Evolutionary conservation across 1,140 invertebrate species (phyloP).

Genomic region (Tribolium castaneum): DNA sequence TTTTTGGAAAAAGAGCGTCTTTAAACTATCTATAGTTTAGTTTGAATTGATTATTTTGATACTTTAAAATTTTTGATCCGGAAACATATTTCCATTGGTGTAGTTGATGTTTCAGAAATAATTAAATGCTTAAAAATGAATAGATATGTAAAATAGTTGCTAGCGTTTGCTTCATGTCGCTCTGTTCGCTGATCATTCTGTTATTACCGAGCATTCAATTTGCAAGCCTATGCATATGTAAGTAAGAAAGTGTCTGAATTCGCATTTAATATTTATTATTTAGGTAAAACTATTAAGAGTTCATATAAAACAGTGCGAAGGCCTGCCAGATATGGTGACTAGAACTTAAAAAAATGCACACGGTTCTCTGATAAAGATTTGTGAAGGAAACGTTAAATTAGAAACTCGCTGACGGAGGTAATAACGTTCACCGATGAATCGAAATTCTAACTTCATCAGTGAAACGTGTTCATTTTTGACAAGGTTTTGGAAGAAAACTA

Average conservation of each 20-base stretch:
- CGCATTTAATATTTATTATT: background rate
- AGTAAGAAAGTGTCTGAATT: background rate
- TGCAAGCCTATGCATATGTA: background rate
- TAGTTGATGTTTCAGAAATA: too few relatives aligned
- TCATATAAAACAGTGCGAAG: background rate
- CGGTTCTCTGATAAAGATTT: constrained; percentile 25
- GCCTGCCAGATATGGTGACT: too few relatives aligned
- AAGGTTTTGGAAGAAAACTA: constrained; percentile 10
- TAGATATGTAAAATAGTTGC: too few relatives aligned
- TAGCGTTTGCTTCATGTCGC: too few relatives aligned
- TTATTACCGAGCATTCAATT: background rate
- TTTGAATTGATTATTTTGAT: too few relatives aligned
- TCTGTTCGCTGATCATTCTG: background rate
- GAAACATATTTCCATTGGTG: too few relatives aligned
- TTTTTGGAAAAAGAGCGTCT: too few relatives aligned
- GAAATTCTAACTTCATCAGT: constrained; percentile 39
- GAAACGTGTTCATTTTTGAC: constrained; percentile 37
- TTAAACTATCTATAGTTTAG: too few relatives aligned
- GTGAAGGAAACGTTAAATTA: constrained; percentile 36
- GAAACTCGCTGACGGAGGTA: constrained; percentile 33
- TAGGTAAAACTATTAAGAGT: background rate
- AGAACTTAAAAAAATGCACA: background rate
- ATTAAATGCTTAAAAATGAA: too few relatives aligned
- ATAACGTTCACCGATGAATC: constrained; percentile 33
- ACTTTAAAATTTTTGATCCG: too few relatives aligned